Evolutionary conservation across 2,797 vertebrate genomes (phyloP), one percentile per base, ranked within the genome.

Genomic region (Hoplostethus mediterraneus): DNA sequence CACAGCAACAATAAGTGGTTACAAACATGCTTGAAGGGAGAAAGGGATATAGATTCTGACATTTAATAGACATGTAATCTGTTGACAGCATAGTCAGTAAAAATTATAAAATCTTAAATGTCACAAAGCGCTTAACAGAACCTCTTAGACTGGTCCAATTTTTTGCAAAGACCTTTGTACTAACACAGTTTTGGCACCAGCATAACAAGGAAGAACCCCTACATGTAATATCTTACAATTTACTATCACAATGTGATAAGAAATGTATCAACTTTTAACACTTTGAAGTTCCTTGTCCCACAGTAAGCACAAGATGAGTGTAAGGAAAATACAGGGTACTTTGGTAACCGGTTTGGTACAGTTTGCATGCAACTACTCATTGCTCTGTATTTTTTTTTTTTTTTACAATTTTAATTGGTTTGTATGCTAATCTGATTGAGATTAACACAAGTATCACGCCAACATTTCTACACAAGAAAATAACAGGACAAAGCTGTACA

Each of bases 401-500:
- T 21, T 21, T 21, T 21, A 21, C 21, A 21, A 21, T 21, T 21
- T 21, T 21, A 21, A 21, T 21, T 21, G 21, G 21, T 21, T 21
- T 21, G 21, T 21, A 21, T 1, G 21, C 21, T 1, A 21, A 21
- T 1, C 21, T 21, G 21, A 21, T 1, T 1, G 21, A 21, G 21
- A 21, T n/a, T n/a, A n/a, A n/a, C n/a, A n/a, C 1, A 21, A 21
- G 21, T 21, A 21, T 57, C 6, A 63, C 13, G 53, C 10, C 10
- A 67, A 47, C 0, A 13, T 12, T 44, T 33, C 31, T 38, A 30
- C 58, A 60, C 6, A 57, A 47, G 3, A 7, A 55, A 58, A 66
- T 17, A 13, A 53, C 6, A 63, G n/a, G 6, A 3, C 11, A 14
- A 14, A 14, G n/a, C 65, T 71, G 36, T 55, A 63, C 36, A 67